Conservation (phyloP, 2,797 vertebrate genomes). For the Danio jaintianensis region DNA sequence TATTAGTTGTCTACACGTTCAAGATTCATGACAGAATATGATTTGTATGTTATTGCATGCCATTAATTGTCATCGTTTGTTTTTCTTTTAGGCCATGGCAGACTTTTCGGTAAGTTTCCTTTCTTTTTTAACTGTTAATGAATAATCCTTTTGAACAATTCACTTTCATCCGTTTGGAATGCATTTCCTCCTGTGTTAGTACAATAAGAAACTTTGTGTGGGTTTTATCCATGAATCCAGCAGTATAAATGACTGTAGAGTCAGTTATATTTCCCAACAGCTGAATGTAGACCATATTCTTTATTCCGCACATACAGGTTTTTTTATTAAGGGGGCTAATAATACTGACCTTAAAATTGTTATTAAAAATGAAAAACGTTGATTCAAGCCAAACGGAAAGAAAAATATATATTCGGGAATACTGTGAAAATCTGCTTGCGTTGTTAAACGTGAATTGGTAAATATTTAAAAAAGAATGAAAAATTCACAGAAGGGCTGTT, state of each 20-base stretch:
- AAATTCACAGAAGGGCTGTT: no score
- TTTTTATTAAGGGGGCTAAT: no score
- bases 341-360: no score
- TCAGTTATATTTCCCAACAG: background rate
- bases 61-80: conserved; percentile 58
- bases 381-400: no score
- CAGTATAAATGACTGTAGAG: background rate
- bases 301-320: background rate
- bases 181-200: background rate
- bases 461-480: no score
- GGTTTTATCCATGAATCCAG: background rate
- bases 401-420: no score
- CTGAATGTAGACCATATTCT: background rate
- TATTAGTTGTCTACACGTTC: conserved; percentile 12
- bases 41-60: conserved; percentile 60
- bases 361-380: no score
- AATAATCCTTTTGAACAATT: background rate
- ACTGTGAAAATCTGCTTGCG: no score
- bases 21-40: conserved; percentile 18
- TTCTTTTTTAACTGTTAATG: background rate
- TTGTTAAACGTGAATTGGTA: no score
- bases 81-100: conserved; percentile 75
- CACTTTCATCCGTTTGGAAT: background rate
- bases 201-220: background rate
- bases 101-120: conserved; percentile 83